phyloP scores from a whole-genome alignment of 30 jellyfish, hydroid and myxozoan genomes.

The Hydra vulgaris region DNA sequence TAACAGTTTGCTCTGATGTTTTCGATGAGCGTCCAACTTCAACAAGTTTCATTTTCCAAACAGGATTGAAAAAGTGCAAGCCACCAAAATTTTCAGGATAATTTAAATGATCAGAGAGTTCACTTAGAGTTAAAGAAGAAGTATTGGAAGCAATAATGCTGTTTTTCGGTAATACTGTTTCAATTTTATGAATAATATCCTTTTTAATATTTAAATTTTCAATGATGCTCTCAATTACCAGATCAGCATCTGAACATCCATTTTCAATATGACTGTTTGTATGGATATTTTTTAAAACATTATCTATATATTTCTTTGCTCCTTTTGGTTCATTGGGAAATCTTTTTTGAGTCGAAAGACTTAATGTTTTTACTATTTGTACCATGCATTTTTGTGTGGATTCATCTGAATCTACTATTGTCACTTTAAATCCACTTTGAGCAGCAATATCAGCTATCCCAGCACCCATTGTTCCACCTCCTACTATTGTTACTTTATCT shows the following conservation, averaged over 20 bases:
- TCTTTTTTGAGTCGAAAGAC: slow-evolving; percentile 35
- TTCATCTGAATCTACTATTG: slow-evolving; percentile 56
- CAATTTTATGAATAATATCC: slow-evolving; percentile 44
- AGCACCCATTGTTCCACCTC: slow-evolving; percentile 90
- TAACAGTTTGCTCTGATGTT: slow-evolving; percentile 54
- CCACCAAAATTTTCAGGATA: slow-evolving; percentile 71
- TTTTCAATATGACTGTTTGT: slow-evolving; percentile 48
- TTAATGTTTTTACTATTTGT: slow-evolving; percentile 37
- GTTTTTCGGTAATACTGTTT: slow-evolving; percentile 44
- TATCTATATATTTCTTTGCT: slow-evolving; percentile 58
- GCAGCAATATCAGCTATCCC: slow-evolving; percentile 81
- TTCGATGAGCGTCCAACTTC: slow-evolving; percentile 51
- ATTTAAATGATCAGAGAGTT: slow-evolving; percentile 44
- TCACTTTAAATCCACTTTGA: slow-evolving; percentile 59
- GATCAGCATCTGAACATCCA: slow-evolving; percentile 66
- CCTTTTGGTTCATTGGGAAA: slow-evolving; percentile 88
- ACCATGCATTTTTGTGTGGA: slow-evolving; percentile 61
- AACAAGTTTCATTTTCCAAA: slow-evolving; percentile 57
- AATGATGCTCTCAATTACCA: slow-evolving; percentile 61
- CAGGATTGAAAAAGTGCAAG: slow-evolving; percentile 72
- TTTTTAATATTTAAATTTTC: slow-evolving; percentile 51
- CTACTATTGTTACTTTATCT: slow-evolving; percentile 59
- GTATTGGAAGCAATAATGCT: slow-evolving; percentile 70
- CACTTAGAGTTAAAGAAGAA: slow-evolving; percentile 44
- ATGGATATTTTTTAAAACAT: slow-evolving; percentile 45